Percentiles rank a stretch among this genome's conserved stretches.
phyloP scores from a whole-genome alignment of 2,113 vertebrate species.

The Pelvicachromis taeniatus region DNA sequence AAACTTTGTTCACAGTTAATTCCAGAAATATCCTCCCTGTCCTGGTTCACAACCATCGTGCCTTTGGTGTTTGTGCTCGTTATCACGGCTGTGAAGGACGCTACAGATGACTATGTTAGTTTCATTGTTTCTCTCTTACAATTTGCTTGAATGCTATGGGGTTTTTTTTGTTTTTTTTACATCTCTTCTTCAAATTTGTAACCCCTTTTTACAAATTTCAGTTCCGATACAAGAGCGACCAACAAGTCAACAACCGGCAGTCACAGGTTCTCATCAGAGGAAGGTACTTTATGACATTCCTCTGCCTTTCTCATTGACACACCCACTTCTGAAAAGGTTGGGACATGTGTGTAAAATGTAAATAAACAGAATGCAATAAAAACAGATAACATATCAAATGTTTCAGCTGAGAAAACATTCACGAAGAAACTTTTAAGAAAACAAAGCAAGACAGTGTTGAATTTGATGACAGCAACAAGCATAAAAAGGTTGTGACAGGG shows the following conservation, averaged over 20 bases:
- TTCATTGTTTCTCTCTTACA: background rate
- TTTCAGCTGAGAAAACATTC: background rate
- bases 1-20: slow-evolving; percentile 76
- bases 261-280: slow-evolving; percentile 88
- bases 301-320: background rate
- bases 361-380: background rate
- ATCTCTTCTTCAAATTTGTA: background rate
- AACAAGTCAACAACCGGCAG: slow-evolving; percentile 90
- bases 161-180: too few species aligned
- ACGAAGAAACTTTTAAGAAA: background rate
- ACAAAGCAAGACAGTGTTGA: background rate
- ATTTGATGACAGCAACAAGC: background rate
- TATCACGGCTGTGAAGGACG: slow-evolving; percentile 91
- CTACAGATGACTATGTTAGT: slow-evolving; percentile 89
- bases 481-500: background rate
- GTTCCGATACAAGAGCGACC: slow-evolving; percentile 92
- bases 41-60: slow-evolving; percentile 97
- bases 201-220: slow-evolving; percentile 25
- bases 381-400: background rate
- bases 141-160: background rate
- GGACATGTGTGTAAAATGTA: background rate
- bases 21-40: slow-evolving; percentile 88
- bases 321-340: background rate
- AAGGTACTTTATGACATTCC: slow-evolving; percentile 48
- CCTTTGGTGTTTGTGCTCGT: slow-evolving; percentile 91